Percentiles rank a stretch among this genome's conserved stretches.
Evolutionary conservation across 1,140 invertebrate genomes (phyloP).

Genomic region (silkworm (Bombyx mori)): DNA sequence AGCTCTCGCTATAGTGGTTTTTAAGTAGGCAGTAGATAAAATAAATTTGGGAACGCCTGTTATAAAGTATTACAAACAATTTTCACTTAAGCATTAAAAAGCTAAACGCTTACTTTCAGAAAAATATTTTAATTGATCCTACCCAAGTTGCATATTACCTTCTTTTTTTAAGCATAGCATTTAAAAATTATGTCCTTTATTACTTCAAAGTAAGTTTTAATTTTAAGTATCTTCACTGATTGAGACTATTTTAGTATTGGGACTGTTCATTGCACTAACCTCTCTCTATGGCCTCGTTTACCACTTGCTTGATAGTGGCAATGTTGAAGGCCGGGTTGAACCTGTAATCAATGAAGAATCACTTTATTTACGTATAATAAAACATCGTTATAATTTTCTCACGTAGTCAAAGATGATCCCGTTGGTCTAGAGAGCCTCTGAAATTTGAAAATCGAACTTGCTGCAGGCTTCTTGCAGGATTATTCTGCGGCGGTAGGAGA

Average conservation of each 20-base stretch:
- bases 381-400: not conserved
- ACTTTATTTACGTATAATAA: not conserved
- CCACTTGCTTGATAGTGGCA: slow-evolving; percentile 92
- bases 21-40: too few species aligned
- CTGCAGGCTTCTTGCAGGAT: too few species aligned
- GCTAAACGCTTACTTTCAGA: not conserved
- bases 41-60: too few species aligned
- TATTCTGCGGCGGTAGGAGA: too few species aligned
- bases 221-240: too few species aligned
- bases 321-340: slow-evolving; percentile 93
- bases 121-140: not conserved
- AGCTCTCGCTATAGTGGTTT: too few species aligned
- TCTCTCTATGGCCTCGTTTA: slow-evolving; percentile 93
- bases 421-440: too few species aligned
- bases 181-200: not conserved
- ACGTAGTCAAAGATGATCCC: too few species aligned
- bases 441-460: too few species aligned
- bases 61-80: not conserved
- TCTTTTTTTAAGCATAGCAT: not conserved
- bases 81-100: not conserved
- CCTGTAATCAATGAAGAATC: slow-evolving; percentile 61
- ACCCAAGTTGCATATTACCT: not conserved
- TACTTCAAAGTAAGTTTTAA: not conserved
- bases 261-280: slow-evolving; percentile 69
- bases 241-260: not conserved